phyloP scores from a whole-genome alignment of 2,888 invertebrate genomes.

The Hoplodrina ambigua region DNA sequence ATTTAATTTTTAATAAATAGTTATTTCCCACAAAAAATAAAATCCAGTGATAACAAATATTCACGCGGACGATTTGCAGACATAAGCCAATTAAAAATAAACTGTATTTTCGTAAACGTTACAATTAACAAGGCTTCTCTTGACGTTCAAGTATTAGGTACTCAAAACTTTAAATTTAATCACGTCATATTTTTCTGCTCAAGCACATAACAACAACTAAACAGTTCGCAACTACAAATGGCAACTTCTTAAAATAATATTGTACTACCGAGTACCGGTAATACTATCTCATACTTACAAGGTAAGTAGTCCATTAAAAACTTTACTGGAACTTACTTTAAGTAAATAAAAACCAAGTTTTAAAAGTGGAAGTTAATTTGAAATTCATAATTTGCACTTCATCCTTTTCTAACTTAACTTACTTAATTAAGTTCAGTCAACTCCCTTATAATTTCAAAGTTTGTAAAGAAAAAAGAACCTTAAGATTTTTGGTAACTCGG shows the following conservation, averaged over 20 bases:
- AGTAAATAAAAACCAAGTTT: constrained; percentile 20
- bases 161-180: no score
- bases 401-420: constrained; percentile 23
- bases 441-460: constrained; percentile 16
- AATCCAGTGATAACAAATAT: no score
- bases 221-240: not conserved
- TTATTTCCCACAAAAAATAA: no score
- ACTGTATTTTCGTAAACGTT: no score
- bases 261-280: not conserved
- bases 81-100: no score
- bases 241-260: not conserved
- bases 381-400: constrained; percentile 21
- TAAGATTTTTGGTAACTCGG: not conserved
- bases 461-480: not conserved
- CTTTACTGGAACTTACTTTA: constrained; percentile 8
- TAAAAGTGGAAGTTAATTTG: constrained; percentile 9
- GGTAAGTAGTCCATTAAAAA: constrained; percentile 39
- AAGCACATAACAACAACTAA: not conserved
- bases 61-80: no score
- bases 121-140: no score
- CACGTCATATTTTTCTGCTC: not conserved
- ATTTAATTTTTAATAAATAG: no score
- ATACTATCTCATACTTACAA: constrained; percentile 1
- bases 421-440: constrained; percentile 29
- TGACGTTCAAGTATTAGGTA: no score